Percentiles rank a stretch among this genome's conserved stretches.
phyloP scores from a whole-genome alignment of 2,113 vertebrate species.

The Onychostoma macrolepis region DNA sequence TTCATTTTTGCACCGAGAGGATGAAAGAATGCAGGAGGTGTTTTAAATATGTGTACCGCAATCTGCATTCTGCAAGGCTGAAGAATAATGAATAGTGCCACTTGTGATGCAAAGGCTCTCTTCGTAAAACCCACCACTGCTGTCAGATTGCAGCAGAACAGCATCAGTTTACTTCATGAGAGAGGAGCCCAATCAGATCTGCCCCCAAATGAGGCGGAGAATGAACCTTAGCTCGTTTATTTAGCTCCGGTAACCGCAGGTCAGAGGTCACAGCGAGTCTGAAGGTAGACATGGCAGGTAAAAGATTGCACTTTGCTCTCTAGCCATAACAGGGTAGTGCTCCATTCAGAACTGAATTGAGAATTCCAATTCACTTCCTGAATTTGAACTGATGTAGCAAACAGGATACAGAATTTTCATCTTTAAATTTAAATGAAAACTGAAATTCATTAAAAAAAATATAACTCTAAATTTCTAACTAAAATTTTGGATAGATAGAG shows the following conservation, averaged over 20 bases:
- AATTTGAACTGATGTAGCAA: background rate
- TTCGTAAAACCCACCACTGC: constrained; percentile 47
- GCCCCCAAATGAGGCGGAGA: constrained; percentile 48
- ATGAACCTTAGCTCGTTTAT: constrained; percentile 34
- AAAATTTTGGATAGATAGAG: no score
- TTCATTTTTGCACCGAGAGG: constrained; percentile 57
- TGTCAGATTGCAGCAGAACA: constrained; percentile 60
- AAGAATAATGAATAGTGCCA: constrained; percentile 61
- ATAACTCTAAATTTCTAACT: background rate
- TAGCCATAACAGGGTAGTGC: background rate
- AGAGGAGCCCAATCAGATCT: constrained; percentile 56
- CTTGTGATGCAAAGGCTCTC: constrained; percentile 61
- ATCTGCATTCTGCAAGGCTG: constrained; percentile 37
- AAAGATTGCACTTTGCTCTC: background rate
- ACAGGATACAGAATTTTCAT: background rate
- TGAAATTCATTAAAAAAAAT: no score
- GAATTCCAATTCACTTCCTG: background rate
- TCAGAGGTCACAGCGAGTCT: constrained; percentile 56
- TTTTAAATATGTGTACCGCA: constrained; percentile 54
- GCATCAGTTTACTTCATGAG: constrained; percentile 60
- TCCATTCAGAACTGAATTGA: background rate
- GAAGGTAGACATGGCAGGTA: constrained; percentile 46
- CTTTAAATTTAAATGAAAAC: no score
- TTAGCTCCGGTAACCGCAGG: constrained; percentile 48
- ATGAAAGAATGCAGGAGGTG: constrained; percentile 56